Evolutionary conservation across 1,140 invertebrate genomes (phyloP).

Genomic region (Drosophila rhopaloa): DNA sequence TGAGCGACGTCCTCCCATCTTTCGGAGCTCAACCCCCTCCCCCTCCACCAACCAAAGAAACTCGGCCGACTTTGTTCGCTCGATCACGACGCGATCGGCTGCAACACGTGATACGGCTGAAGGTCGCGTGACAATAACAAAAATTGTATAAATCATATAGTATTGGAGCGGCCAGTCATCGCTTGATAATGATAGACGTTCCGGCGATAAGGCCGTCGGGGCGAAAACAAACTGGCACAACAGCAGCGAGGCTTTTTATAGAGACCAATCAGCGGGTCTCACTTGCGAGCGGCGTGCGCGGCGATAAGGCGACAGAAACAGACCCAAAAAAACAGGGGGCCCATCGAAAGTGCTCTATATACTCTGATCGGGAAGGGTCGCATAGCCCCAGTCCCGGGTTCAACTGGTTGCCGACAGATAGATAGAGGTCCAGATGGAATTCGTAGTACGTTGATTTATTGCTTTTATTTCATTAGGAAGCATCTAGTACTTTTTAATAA

Average conservation of each 20-base stretch:
- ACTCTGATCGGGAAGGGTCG: slow-evolving; percentile 41
- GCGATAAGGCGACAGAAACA: slow-evolving; percentile 57
- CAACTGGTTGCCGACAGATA: background rate
- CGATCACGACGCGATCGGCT: slow-evolving; percentile 65
- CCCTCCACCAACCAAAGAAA: slow-evolving; percentile 3
- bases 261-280: slow-evolving; percentile 57
- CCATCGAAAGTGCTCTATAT: slow-evolving; percentile 21
- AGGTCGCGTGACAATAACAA: slow-evolving; percentile 78
- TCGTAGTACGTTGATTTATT: background rate
- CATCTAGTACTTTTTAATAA: too few relatives aligned
- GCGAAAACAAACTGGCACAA: slow-evolving; percentile 67
- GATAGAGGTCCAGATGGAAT: slow-evolving; percentile 6
- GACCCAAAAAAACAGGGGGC: slow-evolving; percentile 15
- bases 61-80: slow-evolving; percentile 59
- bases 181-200: slow-evolving; percentile 42
- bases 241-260: slow-evolving; percentile 73
- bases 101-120: slow-evolving; percentile 66
- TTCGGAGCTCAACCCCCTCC: background rate
- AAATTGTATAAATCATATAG: slow-evolving; percentile 17
- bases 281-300: slow-evolving; percentile 68
- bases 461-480: background rate
- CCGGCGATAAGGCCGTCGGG: slow-evolving; percentile 52
- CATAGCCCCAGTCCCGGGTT: too few relatives aligned
- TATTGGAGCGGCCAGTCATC: slow-evolving; percentile 19
- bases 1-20: background rate